A percentile compares a stretch with the other conserved stretches of the same genome.
These are phyloP conservation scores for Cuniculus paca DNA, from an alignment of 2,797 vertebrate species.

Conservation along the genomic window DNA sequence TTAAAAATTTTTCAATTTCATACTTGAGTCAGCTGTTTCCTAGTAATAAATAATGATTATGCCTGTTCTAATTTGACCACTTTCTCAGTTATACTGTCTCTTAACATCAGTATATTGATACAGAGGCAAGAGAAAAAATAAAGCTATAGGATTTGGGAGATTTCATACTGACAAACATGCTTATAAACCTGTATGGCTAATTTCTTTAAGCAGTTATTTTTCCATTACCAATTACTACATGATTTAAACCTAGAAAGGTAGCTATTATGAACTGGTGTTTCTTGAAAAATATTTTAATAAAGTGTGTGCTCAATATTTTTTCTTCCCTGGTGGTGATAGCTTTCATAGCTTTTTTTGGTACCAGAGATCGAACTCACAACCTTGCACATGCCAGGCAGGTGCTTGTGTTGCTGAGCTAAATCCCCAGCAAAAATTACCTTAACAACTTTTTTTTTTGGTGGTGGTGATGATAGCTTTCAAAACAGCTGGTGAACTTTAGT, in stretches of 20 bases:
- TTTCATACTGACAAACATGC: background rate
- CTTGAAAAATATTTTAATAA: background rate
- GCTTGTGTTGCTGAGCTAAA: no score
- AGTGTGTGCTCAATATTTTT: background rate
- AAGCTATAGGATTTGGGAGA: background rate
- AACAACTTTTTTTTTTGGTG: no score
- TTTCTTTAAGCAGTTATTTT: background rate
- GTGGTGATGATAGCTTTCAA: background rate
- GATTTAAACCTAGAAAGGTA: background rate
- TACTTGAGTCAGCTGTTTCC: background rate
- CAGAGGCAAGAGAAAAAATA: background rate
- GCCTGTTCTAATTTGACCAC: background rate
- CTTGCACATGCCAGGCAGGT: no score
- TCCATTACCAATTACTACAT: background rate
- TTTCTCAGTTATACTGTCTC: background rate
- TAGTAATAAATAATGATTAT: background rate
- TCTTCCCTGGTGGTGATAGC: background rate
- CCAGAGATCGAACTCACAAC: no score
- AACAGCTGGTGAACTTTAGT: background rate
- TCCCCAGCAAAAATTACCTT: no score
- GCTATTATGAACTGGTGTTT: background rate
- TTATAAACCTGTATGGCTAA: background rate
- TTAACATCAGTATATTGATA: background rate
- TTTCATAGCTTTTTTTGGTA: no score
- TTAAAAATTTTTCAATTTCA: background rate